phyloP scores from a whole-genome alignment of 1,140 invertebrate genomes.

The Gonioctena quinquepunctata region DNA sequence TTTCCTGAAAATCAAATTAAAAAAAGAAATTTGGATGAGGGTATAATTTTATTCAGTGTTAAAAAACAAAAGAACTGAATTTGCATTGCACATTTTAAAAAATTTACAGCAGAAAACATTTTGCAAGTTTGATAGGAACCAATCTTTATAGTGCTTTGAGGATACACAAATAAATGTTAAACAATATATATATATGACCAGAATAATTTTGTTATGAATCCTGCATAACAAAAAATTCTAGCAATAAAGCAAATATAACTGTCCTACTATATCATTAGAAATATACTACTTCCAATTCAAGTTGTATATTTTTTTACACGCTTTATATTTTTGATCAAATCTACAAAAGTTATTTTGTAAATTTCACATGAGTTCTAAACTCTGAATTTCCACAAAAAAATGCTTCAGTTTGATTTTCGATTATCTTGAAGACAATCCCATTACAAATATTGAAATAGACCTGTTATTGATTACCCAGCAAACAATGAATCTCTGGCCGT shows the following conservation, averaged over 20 bases:
- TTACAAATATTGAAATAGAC: too few species aligned
- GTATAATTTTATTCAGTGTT: not conserved
- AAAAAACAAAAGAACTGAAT: not conserved
- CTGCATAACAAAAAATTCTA: constrained; percentile 17
- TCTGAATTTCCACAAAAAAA: too few species aligned
- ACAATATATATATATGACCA: not conserved
- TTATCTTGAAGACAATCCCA: too few species aligned
- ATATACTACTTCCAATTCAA: not conserved
- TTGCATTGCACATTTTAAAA: constrained; percentile 3
- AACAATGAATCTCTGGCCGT: too few species aligned
- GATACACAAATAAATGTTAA: not conserved
- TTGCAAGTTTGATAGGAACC: too few species aligned
- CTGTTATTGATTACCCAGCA: too few species aligned
- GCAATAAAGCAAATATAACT: not conserved
- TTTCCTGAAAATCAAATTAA: not conserved
- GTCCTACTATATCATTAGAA: too few species aligned
- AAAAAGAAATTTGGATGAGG: not conserved
- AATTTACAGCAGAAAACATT: not conserved
- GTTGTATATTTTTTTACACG: not conserved
- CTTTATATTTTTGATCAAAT: too few species aligned
- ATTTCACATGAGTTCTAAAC: too few species aligned
- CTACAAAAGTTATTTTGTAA: too few species aligned
- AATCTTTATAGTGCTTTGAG: too few species aligned
- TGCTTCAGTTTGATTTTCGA: too few species aligned
- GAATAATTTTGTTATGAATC: constrained; percentile 13